phyloP scores from a whole-genome alignment of 2,113 vertebrate species.

The Boleophthalmus pectinirostris region DNA sequence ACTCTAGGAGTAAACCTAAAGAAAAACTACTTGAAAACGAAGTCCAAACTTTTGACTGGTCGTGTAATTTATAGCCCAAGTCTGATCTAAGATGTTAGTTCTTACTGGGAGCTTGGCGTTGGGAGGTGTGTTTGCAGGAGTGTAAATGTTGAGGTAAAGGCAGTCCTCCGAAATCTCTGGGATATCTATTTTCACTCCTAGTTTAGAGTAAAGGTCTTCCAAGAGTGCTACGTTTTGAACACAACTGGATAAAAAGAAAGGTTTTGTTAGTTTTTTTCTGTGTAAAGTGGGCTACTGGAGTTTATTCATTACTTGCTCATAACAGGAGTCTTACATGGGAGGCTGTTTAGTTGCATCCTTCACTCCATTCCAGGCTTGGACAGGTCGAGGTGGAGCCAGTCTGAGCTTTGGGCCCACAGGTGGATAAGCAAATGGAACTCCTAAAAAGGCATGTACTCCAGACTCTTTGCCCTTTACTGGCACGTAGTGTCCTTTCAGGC shows the following conservation, averaged over 20 bases:
- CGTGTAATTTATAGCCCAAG: background rate
- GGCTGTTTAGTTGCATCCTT: slow-evolving; percentile 51
- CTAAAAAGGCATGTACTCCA: slow-evolving; percentile 78
- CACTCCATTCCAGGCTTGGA: slow-evolving; percentile 35
- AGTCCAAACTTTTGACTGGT: too few species aligned
- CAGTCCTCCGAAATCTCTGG: slow-evolving; percentile 76
- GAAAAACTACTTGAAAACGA: too few species aligned
- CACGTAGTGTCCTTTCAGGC: slow-evolving; percentile 55
- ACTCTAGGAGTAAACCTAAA: too few species aligned
- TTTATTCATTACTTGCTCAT: background rate
- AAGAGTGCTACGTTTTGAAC: slow-evolving; percentile 30
- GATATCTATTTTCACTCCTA: background rate
- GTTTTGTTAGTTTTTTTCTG: background rate
- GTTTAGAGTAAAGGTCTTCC: rapidly evolving
- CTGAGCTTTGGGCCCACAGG: slow-evolving; percentile 79
- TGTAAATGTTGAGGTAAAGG: slow-evolving; percentile 78
- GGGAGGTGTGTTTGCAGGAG: slow-evolving; percentile 61
- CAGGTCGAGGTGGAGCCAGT: slow-evolving; percentile 79
- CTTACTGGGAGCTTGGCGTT: slow-evolving; percentile 74
- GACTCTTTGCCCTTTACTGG: slow-evolving; percentile 71
- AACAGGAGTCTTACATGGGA: slow-evolving; percentile 68
- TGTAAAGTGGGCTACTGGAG: background rate
- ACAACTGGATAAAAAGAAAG: slow-evolving; percentile 59
- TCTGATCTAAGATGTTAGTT: background rate
- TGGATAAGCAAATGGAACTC: slow-evolving; percentile 87